Base-by-base conservation (phyloP, 1,140 invertebrate species). In the Aphis craccivora region DNA sequence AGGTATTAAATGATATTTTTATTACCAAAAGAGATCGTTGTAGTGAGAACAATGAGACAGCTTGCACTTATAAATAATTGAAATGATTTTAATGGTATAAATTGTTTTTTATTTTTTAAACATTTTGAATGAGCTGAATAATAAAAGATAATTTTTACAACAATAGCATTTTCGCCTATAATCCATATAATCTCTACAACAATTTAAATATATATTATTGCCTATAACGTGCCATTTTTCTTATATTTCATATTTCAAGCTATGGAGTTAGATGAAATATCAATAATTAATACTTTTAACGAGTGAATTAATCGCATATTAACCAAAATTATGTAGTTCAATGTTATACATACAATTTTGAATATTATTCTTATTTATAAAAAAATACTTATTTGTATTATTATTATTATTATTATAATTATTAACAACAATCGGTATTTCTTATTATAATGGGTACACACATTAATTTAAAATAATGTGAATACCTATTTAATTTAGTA, bases 71-170 rank as follows among this genome's bases (percentile, higher is more conserved):
- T 76, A 76, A 76, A 76, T 76, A n/a, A 76, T n/a, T 48, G 30
- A 67, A n/a, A 67, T 67, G 11, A 67, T 76, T 76, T 30, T n/a
- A 18, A 14, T n/a, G 14, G 30, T 35, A n/a, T 76, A 76, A n/a
- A 76, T 76, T 76, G 30, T 76, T 76, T 76, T 45, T 76, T 76
- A n/a, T 76, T 76, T 76, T n/a, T 76, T 76, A n/a, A 76, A 35
- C n/a, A n/a, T 76, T 76, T 76, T 76, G 11, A 76, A n/a, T 5
- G 11, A 67, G 14, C 48, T 51, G 48, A 51, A 18, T 14, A 76
- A 76, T 35, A 76, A 76, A 76, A n/a, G n/a, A 76, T n/a, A 30
- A 76, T 18, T 76, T n/a, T 76, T 76, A n/a, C 30, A n/a, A 76
- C 30, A 4, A n/a, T 76, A 18, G 4, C 5, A 22, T 76, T n/a